These are phyloP conservation scores for Lithobates sylvaticus DNA, from an alignment of 2,797 vertebrate species.

Conservation along the genomic window DNA sequence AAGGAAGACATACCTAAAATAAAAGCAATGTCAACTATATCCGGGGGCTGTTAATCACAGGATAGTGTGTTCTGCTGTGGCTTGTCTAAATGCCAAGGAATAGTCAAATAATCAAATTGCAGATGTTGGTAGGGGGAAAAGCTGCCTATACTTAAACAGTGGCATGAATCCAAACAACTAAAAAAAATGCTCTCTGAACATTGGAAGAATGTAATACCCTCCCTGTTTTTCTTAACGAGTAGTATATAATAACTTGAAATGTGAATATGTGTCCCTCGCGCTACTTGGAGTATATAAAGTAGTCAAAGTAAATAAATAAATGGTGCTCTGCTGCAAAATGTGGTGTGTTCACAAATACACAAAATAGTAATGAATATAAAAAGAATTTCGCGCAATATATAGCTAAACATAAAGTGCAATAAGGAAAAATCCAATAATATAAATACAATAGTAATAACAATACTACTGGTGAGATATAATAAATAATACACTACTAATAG, in stretches of 20 bases:
- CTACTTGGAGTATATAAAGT: too few species aligned
- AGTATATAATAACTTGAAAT: slow-evolving; percentile 74
- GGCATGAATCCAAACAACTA: slow-evolving; percentile 84
- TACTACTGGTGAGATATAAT: too few species aligned
- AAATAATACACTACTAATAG: too few species aligned
- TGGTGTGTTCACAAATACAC: too few species aligned
- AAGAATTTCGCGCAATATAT: too few species aligned
- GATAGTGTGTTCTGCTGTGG: slow-evolving; percentile 86
- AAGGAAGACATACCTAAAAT: slow-evolving; percentile 76
- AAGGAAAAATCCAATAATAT: too few species aligned
- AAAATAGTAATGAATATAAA: too few species aligned
- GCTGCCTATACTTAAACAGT: slow-evolving; percentile 93
- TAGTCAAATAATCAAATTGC: slow-evolving; percentile 93
- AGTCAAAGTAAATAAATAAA: too few species aligned
- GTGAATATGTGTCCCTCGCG: too few species aligned
- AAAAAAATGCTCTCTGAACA: slow-evolving; percentile 67
- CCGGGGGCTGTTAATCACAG: slow-evolving; percentile 79
- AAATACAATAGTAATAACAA: too few species aligned
- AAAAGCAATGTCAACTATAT: slow-evolving; percentile 83
- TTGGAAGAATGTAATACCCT: slow-evolving; percentile 65
- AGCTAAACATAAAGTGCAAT: too few species aligned
- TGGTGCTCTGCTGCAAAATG: too few species aligned
- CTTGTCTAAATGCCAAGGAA: slow-evolving; percentile 91
- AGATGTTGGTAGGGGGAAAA: slow-evolving; percentile 88
- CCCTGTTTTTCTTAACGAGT: slow-evolving; percentile 65